phyloP scores from a whole-genome alignment of 2,888 invertebrate species.

The Taphrorychus bicolor region DNA sequence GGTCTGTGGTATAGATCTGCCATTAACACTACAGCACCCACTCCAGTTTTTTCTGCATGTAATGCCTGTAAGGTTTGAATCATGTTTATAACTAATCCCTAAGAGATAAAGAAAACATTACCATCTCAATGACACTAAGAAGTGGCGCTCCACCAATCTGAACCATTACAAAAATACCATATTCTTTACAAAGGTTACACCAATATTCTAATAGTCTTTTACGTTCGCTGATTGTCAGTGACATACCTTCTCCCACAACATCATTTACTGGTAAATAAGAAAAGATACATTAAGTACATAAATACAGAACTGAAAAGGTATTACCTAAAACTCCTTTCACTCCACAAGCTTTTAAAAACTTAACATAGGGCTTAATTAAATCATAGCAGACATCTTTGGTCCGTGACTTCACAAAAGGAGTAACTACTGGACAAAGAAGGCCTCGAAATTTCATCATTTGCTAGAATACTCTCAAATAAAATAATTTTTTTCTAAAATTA shows the following conservation, averaged over 20 bases:
- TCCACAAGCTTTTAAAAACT: slow-evolving; percentile 67
- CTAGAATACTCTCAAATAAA: slow-evolving; percentile 44
- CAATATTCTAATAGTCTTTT: slow-evolving; percentile 72
- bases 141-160: slow-evolving; percentile 76
- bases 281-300: not conserved
- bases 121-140: slow-evolving; percentile 71
- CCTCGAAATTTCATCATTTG: slow-evolving; percentile 55
- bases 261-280: slow-evolving; percentile 70
- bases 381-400: slow-evolving; percentile 49
- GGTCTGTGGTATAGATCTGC: slow-evolving; percentile 83
- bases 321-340: slow-evolving; percentile 61
- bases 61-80: slow-evolving; percentile 60
- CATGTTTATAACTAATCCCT: not conserved
- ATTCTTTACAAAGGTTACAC: slow-evolving; percentile 64
- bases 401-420: slow-evolving; percentile 53
- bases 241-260: slow-evolving; percentile 79
- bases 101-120: slow-evolving; percentile 11
- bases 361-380: slow-evolving; percentile 64
- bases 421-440: slow-evolving; percentile 55
- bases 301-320: slow-evolving; percentile 8
- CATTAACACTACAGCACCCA: slow-evolving; percentile 75
- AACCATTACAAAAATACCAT: slow-evolving; percentile 70
- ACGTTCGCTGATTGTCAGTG: slow-evolving; percentile 71
- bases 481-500: not conserved
- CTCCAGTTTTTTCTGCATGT: slow-evolving; percentile 72